Percentiles rank a stretch among this genome's conserved stretches.
Conservation (phyloP, 2,113 vertebrate genomes). For the Rhynchopsitta pachyrhyncha region DNA sequence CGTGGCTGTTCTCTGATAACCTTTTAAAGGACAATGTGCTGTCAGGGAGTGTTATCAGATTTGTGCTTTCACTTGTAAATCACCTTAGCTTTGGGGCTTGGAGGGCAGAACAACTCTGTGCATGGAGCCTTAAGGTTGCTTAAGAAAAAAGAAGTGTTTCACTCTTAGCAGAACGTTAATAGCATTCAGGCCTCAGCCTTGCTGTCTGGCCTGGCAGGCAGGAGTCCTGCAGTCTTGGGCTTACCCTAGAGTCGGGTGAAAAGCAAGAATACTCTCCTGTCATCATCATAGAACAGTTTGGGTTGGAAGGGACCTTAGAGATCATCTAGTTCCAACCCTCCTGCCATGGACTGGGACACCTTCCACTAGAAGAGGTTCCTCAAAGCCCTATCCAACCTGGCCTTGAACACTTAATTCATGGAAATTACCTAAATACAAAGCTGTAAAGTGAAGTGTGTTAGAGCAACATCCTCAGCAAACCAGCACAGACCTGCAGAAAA, state of each 20-base stretch:
- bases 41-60: fast-evolving
- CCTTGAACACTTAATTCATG: not conserved
- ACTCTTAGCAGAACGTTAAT: fast-evolving
- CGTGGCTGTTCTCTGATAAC: fast-evolving
- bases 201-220: not conserved
- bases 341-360: not conserved
- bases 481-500: not conserved
- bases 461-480: not conserved
- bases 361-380: not conserved
- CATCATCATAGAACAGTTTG: not conserved
- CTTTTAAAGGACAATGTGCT: fast-evolving
- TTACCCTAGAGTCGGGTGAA: not conserved
- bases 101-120: fast-evolving
- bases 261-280: not conserved
- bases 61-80: not conserved
- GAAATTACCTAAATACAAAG: not conserved
- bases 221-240: not conserved
- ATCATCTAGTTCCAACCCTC: not conserved
- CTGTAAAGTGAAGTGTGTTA: not conserved
- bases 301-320: not conserved
- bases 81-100: fast-evolving
- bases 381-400: not conserved
- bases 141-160: not conserved
- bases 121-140: fast-evolving
- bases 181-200: fast-evolving